Evolutionary conservation across 2,113 vertebrate species (phyloP).

Genomic region (Scolopax mira): DNA sequence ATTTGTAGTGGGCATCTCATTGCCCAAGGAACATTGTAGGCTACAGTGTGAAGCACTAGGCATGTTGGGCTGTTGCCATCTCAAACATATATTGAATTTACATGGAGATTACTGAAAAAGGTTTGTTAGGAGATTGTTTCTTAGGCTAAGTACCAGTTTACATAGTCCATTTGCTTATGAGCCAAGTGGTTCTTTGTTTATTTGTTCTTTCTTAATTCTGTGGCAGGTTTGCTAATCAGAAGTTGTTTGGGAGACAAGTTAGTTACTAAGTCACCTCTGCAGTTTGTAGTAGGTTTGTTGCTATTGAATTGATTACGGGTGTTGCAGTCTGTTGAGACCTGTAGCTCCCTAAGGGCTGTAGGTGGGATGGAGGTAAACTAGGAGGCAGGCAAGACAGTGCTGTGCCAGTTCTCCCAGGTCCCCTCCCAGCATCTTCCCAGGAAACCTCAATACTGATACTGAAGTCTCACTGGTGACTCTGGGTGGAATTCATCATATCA

Average conservation of each 20-base stretch:
- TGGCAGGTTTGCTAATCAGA: not conserved
- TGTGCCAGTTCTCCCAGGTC: not conserved
- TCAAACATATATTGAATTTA: not conserved
- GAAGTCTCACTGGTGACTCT: not conserved
- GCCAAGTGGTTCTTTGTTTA: not conserved
- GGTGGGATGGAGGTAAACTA: not conserved
- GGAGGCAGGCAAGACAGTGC: not conserved
- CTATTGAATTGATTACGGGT: not conserved
- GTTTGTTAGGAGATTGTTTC: not conserved
- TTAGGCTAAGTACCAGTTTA: not conserved
- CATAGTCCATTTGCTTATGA: not conserved
- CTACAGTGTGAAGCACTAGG: not conserved
- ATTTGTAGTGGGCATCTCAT: not conserved
- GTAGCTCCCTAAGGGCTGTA: not conserved
- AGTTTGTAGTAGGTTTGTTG: not conserved
- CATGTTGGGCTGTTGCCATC: not conserved
- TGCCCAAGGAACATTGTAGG: not conserved
- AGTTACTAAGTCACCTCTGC: not conserved
- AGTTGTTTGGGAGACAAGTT: not conserved
- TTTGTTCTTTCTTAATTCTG: not conserved
- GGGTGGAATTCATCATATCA: not conserved
- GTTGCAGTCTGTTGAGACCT: not conserved
- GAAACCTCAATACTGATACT: not conserved
- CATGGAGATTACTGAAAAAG: not conserved
- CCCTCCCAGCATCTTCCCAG: not conserved